phyloP scores from a whole-genome alignment of 2,888 invertebrate genomes.

The Patella ulyssiponensis region DNA sequence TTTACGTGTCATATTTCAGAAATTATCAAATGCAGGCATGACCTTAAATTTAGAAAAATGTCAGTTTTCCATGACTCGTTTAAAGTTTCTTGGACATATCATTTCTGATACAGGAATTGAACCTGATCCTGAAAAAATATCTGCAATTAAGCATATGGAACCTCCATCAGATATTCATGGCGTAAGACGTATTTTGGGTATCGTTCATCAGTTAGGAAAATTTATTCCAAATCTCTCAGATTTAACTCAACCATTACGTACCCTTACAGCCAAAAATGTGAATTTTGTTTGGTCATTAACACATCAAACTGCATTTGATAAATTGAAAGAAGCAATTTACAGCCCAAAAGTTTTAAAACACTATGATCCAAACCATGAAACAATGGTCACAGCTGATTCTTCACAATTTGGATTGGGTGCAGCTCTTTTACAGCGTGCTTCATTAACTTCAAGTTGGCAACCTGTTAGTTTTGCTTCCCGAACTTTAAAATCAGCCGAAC shows the following conservation, averaged over 20 bases:
- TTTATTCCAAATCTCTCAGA: background rate
- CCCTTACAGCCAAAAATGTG: background rate
- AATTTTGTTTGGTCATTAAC: background rate
- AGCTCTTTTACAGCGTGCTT: background rate
- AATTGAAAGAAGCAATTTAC: background rate
- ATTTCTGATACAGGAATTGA: constrained; percentile 25
- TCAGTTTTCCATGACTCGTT: constrained; percentile 23
- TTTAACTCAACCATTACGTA: background rate
- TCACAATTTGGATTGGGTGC: background rate
- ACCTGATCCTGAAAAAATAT: constrained; percentile 19
- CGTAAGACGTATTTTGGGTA: background rate
- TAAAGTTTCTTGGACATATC: constrained; percentile 37
- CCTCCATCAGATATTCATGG: background rate
- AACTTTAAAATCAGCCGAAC: background rate
- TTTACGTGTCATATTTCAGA: constrained; percentile 6
- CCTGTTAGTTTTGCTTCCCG: background rate
- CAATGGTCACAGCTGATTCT: background rate
- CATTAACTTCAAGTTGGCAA: background rate
- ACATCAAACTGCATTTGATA: background rate
- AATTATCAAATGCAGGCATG: constrained; percentile 22
- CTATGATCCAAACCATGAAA: constrained; percentile 1
- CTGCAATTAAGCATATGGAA: background rate
- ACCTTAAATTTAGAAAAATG: constrained; percentile 38
- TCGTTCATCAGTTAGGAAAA: background rate
- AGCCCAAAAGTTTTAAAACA: background rate